Percentiles rank a stretch among this genome's conserved stretches.
Evolutionary conservation across 2,113 vertebrate genomes (phyloP).

Genomic region (Podocnemis expansa): DNA sequence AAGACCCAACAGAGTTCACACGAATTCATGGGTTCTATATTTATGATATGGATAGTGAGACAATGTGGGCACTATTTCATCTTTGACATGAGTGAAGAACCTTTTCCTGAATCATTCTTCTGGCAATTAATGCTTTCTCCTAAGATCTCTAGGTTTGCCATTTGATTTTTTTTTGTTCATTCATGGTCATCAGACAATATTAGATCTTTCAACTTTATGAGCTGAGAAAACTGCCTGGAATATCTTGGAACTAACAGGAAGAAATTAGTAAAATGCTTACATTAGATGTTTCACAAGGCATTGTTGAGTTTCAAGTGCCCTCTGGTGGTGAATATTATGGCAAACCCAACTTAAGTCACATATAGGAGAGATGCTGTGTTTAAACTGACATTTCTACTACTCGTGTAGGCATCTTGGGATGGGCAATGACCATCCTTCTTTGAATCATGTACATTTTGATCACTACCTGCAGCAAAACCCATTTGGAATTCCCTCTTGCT

Average conservation of each 20-base stretch:
- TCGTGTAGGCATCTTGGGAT: not conserved
- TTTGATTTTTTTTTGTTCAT: not conserved
- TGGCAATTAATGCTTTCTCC: not conserved
- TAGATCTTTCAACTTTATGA: not conserved
- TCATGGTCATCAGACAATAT: not conserved
- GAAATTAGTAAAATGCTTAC: not conserved
- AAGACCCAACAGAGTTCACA: not conserved
- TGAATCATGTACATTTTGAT: not conserved
- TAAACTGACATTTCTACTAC: not conserved
- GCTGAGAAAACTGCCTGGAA: not conserved
- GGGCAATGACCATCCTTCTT: not conserved
- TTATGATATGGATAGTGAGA: not conserved
- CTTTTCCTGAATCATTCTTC: not conserved
- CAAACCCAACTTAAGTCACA: not conserved
- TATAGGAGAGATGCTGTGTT: not conserved
- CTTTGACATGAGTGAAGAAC: not conserved
- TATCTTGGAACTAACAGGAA: not conserved
- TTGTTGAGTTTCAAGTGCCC: constrained; percentile 62
- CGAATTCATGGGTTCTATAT: not conserved
- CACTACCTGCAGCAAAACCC: not conserved
- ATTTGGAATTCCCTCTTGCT: not conserved
- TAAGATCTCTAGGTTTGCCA: fast-evolving
- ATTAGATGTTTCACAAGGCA: not conserved
- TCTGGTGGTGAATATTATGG: constrained; percentile 42
- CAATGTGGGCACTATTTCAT: fast-evolving